Evolutionary conservation across 2,113 vertebrate genomes (phyloP), one percentile per base, ranked within the genome.

Genomic region (Zosterops japonicus): DNA sequence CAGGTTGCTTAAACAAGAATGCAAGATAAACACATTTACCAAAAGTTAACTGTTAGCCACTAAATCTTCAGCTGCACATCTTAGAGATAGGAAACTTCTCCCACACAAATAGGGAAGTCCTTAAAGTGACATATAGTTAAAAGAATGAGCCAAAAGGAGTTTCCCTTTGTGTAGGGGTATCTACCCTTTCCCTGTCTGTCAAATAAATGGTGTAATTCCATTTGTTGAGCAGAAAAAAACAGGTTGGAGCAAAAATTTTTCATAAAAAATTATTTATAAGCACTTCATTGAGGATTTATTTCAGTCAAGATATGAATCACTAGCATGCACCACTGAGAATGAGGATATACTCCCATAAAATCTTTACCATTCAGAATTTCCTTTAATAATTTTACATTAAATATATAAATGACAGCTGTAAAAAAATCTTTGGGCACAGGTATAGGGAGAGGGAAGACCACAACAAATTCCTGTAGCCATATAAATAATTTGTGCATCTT

Each of bases 51-150:
- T 69, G 42, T 23, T 52, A 53, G 59, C 29, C 63, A 83, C 69
- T 75, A 29, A 18, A 44, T 64, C 77, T 86, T 70, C 79, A 89
- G 33, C 92, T 27, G 36, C 16, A 23, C 39, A 80, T 75, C 84
- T 89, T 60, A 74, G 79, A 96, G 87, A 96, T 60, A 78, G 86
- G 95, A 98, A 98, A 98, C 94, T 91, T 97, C 97, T 97, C 96
- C 95, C 95, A 97, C 94, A 95, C 92, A 96, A 81, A 95, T 11
- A 95, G 76, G 74, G 94, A 97, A 97, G 94, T 95, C 93, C 92
- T 95, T 71, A 53, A 76, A 75, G 46, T 53, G 65, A 74, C 52
- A 88, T 55, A 63, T 19, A 31, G 39, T 57, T 81, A 89, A 94
- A 94, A 86, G 65, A 87, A 78, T 96, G 95, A 98, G 91, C 96